These are phyloP conservation scores for Pseudopleuronectes americanus DNA, from an alignment of 2,797 vertebrate species.

Conservation along the genomic window DNA sequence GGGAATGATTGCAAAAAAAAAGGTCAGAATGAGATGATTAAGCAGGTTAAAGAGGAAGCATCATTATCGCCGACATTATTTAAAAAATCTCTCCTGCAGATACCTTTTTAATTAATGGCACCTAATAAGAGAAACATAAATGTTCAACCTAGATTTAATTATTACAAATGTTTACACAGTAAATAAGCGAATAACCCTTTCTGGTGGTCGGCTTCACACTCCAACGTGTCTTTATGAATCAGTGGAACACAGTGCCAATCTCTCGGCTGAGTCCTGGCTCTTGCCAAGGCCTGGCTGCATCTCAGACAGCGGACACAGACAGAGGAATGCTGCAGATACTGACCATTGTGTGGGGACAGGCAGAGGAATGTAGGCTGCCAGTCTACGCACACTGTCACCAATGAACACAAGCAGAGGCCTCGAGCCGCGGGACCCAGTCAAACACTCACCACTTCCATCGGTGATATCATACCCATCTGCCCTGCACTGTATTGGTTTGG, in stretches of 20 bases:
- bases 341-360: constrained; percentile 79
- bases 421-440: constrained; percentile 46
- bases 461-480: constrained; percentile 53
- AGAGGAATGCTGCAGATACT: constrained; percentile 82
- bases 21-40: constrained; percentile 45
- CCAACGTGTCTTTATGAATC: constrained; percentile 26
- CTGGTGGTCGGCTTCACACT: constrained; percentile 20
- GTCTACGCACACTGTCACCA: constrained; percentile 74
- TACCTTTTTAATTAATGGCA: not conserved
- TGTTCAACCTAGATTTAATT: not conserved
- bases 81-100: constrained; percentile 39
- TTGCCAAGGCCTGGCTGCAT: constrained; percentile 67
- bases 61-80: constrained; percentile 39
- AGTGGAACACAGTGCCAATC: constrained; percentile 37
- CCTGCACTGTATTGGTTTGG: constrained; percentile 30
- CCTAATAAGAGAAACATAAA: constrained; percentile 1
- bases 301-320: constrained; percentile 80
- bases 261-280: constrained; percentile 40
- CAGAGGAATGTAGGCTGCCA: constrained; percentile 80
- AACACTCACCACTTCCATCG: constrained; percentile 50
- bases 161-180: not conserved
- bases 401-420: constrained; percentile 79
- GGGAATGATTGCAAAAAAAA: constrained; percentile 31
- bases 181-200: not conserved
- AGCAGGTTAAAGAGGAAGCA: constrained; percentile 51